Conservation (phyloP, 2,797 vertebrate species). For the Rhodeus uyekii region DNA sequence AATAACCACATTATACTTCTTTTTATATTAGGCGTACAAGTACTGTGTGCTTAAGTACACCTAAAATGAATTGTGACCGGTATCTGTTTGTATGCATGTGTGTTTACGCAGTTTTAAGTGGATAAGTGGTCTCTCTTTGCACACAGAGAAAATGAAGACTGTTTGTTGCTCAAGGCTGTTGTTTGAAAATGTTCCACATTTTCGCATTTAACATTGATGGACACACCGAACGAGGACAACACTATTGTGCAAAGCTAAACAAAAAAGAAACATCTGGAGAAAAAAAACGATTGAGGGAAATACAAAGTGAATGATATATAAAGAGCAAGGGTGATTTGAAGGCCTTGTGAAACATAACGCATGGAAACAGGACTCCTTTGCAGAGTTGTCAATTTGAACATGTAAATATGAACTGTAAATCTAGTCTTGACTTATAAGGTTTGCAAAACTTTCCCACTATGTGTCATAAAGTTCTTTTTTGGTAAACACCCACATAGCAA, state of each 20-base stretch:
- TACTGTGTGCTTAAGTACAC: no score
- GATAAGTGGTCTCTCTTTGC: slow-evolving; percentile 22
- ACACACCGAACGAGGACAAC: slow-evolving; percentile 27
- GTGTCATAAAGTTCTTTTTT: neutral
- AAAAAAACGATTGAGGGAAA: neutral
- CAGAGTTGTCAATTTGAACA: neutral
- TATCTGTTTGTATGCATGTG: neutral
- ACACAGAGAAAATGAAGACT: slow-evolving; percentile 16
- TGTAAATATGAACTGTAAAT: neutral
- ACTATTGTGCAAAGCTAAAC: slow-evolving; percentile 1
- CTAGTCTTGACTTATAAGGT: neutral
- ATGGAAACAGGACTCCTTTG: neutral
- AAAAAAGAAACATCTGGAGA: neutral
- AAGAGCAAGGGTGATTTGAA: neutral
- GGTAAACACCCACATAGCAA: no score
- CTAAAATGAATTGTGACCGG: no score
- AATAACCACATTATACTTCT: no score
- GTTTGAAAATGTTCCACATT: slow-evolving; percentile 24
- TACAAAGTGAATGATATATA: neutral
- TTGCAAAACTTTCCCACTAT: neutral
- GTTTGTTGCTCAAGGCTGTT: slow-evolving; percentile 43
- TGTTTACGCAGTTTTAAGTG: slow-evolving; percentile 27
- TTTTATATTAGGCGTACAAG: no score
- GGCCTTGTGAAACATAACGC: neutral
- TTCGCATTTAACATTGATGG: slow-evolving; percentile 30